These are phyloP conservation scores for Cairina moschata DNA, from an alignment of 2,113 vertebrate species.

Conservation along the genomic window DNA sequence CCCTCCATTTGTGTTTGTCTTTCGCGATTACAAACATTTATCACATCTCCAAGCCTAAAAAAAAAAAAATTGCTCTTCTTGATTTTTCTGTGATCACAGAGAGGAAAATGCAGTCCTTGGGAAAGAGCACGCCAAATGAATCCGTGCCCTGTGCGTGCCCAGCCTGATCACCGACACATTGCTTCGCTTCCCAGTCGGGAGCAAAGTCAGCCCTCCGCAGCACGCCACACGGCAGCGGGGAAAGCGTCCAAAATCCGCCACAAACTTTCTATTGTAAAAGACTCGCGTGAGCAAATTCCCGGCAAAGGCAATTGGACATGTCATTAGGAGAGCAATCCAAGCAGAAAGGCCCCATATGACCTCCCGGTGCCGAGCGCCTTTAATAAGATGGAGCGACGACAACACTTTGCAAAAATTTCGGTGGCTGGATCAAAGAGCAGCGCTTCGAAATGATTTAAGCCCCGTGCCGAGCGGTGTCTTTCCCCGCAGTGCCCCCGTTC, in stretches of 20 bases:
- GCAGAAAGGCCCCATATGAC: slow-evolving; percentile 70
- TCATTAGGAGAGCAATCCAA: slow-evolving; percentile 54
- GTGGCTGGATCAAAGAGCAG: not conserved
- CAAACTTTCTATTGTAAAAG: slow-evolving; percentile 5
- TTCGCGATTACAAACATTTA: not conserved
- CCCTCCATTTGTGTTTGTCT: not conserved
- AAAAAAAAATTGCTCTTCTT: not conserved
- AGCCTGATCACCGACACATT: rapidly evolving
- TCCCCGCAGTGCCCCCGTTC: not conserved
- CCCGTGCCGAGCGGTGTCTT: not conserved
- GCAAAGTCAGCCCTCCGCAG: not conserved
- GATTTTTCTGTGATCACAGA: rapidly evolving
- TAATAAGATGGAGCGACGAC: not conserved
- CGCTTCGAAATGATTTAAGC: rapidly evolving
- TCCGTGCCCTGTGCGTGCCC: rapidly evolving
- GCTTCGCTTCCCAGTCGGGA: not conserved
- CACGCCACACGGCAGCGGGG: rapidly evolving
- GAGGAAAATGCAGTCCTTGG: not conserved
- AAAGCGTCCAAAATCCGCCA: not conserved
- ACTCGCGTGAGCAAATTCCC: not conserved
- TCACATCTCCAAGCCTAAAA: not conserved
- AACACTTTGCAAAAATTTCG: not conserved
- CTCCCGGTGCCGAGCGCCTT: not conserved
- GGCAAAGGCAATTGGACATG: not conserved
- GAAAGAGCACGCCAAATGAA: not conserved